Evolutionary conservation across 2,797 vertebrate genomes (phyloP).

Genomic region (Graptemys geographica): DNA sequence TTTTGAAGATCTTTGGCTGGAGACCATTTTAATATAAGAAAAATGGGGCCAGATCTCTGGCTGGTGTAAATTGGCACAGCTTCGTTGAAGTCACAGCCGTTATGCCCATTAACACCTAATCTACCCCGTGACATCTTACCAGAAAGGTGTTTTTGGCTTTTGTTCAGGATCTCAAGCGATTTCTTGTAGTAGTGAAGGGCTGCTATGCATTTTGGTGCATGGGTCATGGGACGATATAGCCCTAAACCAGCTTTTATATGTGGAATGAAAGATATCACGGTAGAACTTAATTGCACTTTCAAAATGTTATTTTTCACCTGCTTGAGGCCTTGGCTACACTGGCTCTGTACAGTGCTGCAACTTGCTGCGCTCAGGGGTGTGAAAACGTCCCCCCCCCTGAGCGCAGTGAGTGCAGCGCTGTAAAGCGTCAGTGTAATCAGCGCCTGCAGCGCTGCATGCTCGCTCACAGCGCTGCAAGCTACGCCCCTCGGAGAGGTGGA

Average conservation of each 20-base stretch:
- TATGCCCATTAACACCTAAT: background rate
- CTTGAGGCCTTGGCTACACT: background rate
- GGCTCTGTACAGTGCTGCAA: no score
- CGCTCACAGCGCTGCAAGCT: no score
- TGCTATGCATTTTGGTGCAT: background rate
- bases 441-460: no score
- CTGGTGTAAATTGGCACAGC: slow-evolving; percentile 34
- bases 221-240: background rate
- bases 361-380: no score
- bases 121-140: background rate
- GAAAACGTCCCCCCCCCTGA: no score
- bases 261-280: accelerated
- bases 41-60: slow-evolving; percentile 46
- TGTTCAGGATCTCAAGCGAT: background rate
- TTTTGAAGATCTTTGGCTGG: slow-evolving; percentile 50
- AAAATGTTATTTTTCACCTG: background rate
- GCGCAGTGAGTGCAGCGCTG: no score
- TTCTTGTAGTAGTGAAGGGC: background rate
- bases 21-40: slow-evolving; percentile 9
- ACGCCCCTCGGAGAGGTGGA: no score
- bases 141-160: background rate
- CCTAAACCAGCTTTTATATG: background rate
- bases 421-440: no score
- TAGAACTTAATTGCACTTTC: background rate
- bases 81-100: background rate